Percentiles rank a stretch among this genome's conserved stretches.
These are phyloP conservation scores for Hassar affinis DNA, from an alignment of 2,113 vertebrate species.

Conservation along the genomic window DNA sequence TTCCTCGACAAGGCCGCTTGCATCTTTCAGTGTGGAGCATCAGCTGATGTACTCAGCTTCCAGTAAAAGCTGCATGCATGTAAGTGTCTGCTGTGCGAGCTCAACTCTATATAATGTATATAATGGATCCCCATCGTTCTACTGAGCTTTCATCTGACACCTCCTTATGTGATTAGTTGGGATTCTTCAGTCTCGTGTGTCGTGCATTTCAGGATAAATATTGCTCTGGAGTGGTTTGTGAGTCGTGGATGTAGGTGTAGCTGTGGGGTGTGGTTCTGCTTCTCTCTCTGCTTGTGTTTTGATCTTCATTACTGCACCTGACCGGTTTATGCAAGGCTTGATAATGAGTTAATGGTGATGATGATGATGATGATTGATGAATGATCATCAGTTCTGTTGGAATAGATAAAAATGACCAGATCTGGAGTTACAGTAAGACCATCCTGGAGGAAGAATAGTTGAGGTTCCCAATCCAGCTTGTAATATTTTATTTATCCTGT, in stretches of 20 bases:
- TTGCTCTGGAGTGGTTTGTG: not conserved
- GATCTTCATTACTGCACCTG: conserved; percentile 1
- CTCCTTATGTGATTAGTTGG: not conserved
- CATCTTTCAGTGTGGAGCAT: not conserved
- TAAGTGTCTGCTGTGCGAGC: not conserved
- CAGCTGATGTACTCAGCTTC: not conserved
- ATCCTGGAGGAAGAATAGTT: not conserved
- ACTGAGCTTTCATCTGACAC: not conserved
- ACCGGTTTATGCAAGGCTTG: not conserved
- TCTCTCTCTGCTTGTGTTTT: not conserved
- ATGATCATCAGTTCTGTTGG: not conserved
- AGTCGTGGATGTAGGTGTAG: not conserved
- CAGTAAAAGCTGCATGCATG: not conserved
- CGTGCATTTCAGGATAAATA: not conserved
- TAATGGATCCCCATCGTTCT: not conserved
- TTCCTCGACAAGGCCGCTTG: not conserved
- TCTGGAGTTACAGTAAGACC: not conserved
- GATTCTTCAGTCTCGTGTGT: not conserved
- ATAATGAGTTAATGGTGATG: not conserved
- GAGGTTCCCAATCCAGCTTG: not conserved
- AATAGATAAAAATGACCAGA: not conserved
- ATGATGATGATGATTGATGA: not conserved
- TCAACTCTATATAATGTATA: not conserved
- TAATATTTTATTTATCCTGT: not conserved
- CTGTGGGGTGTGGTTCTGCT: conserved; percentile 29